A percentile compares a stretch with the other conserved stretches of the same genome.
Conservation (phyloP, 2,888 invertebrate species). For the Diploptera punctata region DNA sequence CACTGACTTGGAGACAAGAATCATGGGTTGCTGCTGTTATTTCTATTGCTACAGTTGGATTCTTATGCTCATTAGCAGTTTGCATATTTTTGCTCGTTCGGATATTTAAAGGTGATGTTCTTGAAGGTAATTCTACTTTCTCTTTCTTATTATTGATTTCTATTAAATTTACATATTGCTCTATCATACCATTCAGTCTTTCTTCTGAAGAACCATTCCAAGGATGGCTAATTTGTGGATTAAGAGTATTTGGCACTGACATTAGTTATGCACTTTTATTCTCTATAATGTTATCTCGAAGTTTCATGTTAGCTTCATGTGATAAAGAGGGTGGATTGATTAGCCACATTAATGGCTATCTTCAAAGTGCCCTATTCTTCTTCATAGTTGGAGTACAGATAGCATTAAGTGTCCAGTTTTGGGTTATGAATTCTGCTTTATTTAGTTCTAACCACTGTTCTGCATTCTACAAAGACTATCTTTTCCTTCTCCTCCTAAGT, state of each 20-base stretch:
- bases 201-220: conserved; percentile 46
- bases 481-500: conserved; percentile 60
- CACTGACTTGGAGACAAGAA: conserved; percentile 49
- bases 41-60: conserved; percentile 70
- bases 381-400: conserved; percentile 64
- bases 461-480: conserved; percentile 58
- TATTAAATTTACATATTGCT: conserved; percentile 54
- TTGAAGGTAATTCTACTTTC: conserved; percentile 70
- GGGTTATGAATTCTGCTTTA: conserved; percentile 55
- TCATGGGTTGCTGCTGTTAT: conserved; percentile 68
- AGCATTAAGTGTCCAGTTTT: conserved; percentile 52
- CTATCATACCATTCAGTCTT: conserved; percentile 56
- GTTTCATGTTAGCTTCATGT: conserved; percentile 69
- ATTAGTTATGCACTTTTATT: conserved; percentile 68
- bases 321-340: conserved; percentile 69
- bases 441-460: conserved; percentile 56
- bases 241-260: conserved; percentile 64
- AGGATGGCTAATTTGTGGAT: conserved; percentile 57
- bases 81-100: conserved; percentile 69
- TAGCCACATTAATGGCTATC: conserved; percentile 72
- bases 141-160: conserved; percentile 57
- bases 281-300: conserved; percentile 68
- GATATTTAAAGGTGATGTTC: conserved; percentile 66
- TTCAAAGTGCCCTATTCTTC: conserved; percentile 68
- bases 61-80: conserved; percentile 68